Conservation (phyloP, 2,888 invertebrate species). For the Campoplex capitator region DNA sequence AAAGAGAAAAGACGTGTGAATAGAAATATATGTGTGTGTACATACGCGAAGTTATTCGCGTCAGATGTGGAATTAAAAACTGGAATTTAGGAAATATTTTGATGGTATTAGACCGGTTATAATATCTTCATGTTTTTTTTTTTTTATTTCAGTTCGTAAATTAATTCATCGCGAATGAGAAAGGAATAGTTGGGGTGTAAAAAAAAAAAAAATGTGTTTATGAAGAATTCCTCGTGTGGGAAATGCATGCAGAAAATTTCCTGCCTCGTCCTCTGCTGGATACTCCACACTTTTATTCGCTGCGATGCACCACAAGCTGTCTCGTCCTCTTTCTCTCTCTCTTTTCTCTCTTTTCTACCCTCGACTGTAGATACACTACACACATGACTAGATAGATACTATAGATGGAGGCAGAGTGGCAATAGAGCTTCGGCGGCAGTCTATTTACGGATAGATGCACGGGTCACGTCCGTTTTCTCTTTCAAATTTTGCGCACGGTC, state of each 20-base stretch:
- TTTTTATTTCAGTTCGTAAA: background rate
- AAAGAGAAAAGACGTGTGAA: background rate
- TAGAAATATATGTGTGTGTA: background rate
- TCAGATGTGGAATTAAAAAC: background rate
- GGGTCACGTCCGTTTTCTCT: slow-evolving; percentile 72
- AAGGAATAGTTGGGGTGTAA: slow-evolving; percentile 18
- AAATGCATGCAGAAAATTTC: slow-evolving; percentile 41
- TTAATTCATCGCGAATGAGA: background rate
- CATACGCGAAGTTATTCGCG: background rate
- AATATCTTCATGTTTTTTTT: background rate
- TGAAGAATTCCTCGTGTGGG: slow-evolving; percentile 64
- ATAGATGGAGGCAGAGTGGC: slow-evolving; percentile 41
- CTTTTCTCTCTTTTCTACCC: slow-evolving; percentile 11
- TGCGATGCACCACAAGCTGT: slow-evolving; percentile 60
- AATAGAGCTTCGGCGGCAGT: slow-evolving; percentile 55
- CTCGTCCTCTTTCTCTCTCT: slow-evolving; percentile 28
- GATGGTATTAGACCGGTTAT: background rate
- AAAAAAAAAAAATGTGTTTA: slow-evolving; percentile 49
- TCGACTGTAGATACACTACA: slow-evolving; percentile 24
- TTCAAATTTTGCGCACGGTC: slow-evolving; percentile 72
- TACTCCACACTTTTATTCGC: slow-evolving; percentile 65
- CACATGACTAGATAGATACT: slow-evolving; percentile 51
- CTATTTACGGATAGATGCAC: slow-evolving; percentile 70
- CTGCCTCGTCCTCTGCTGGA: slow-evolving; percentile 53
- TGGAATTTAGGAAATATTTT: background rate